Evolutionary conservation across 2,797 vertebrate genomes (phyloP).

Genomic region (Coluber constrictor): DNA sequence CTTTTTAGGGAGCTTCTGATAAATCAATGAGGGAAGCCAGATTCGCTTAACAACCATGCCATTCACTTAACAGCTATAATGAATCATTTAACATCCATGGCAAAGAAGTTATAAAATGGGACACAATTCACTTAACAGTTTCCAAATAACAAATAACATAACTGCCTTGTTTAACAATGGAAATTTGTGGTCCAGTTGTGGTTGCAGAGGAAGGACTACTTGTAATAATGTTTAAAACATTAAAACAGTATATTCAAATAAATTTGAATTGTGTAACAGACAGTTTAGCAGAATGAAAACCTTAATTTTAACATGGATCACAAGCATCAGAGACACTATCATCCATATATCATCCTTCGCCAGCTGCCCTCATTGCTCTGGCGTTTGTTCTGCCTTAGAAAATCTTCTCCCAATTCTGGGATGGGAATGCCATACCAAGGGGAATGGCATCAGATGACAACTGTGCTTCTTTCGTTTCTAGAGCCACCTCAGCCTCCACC

Average conservation of each 20-base stretch:
- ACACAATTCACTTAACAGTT: neutral
- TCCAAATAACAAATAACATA: too few relatives aligned
- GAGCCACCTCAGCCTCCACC: conserved; percentile 73
- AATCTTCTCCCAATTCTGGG: too few relatives aligned
- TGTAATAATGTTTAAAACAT: neutral
- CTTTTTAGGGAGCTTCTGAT: neutral
- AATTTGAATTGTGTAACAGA: neutral
- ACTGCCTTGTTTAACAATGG: neutral
- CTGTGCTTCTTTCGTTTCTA: conserved; percentile 78
- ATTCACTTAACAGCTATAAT: neutral
- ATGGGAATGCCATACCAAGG: conserved; percentile 54
- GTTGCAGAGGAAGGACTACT: neutral
- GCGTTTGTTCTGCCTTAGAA: neutral
- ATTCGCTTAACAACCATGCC: neutral
- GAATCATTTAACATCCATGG: neutral
- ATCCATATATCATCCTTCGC: neutral
- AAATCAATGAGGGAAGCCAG: neutral
- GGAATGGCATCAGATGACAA: conserved; percentile 73
- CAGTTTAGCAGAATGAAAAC: neutral
- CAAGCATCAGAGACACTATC: neutral
- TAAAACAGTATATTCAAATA: neutral
- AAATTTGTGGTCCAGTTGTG: neutral
- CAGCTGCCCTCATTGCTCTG: neutral
- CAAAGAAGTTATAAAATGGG: neutral
- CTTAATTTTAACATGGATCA: neutral